Percentiles rank a stretch among this genome's conserved stretches.
Conservation (phyloP, 2,113 vertebrate genomes). For the Macquaria australasica region DNA sequence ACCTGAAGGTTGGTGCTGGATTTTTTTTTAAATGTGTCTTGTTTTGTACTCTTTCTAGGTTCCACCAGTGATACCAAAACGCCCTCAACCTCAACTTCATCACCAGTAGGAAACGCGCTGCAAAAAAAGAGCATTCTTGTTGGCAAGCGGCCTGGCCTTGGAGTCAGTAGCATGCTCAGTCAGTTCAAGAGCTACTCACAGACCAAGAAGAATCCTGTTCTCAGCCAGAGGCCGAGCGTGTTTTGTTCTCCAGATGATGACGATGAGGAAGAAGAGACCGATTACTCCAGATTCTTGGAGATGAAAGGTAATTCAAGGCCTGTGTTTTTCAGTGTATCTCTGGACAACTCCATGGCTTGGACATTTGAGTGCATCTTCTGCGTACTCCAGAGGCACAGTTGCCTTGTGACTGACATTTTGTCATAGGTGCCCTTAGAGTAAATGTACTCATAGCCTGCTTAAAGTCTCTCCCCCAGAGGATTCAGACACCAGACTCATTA, state of each 20-base stretch:
- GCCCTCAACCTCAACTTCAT: slow-evolving; percentile 65
- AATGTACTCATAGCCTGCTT: slow-evolving; percentile 98
- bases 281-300: slow-evolving; percentile 86
- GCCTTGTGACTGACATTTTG: slow-evolving; percentile 70
- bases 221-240: slow-evolving; percentile 89
- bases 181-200: slow-evolving; percentile 91
- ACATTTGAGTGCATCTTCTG: slow-evolving; percentile 58
- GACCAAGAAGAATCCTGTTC: slow-evolving; percentile 87
- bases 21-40: neutral
- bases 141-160: slow-evolving; percentile 88
- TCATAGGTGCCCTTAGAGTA: slow-evolving; percentile 86
- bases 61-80: slow-evolving; percentile 67
- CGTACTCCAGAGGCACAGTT: slow-evolving; percentile 54
- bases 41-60: slow-evolving; percentile 61
- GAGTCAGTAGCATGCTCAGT: slow-evolving; percentile 88
- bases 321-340: slow-evolving; percentile 52
- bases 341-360: slow-evolving; percentile 52
- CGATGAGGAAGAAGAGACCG: slow-evolving; percentile 91
- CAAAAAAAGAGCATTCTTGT: slow-evolving; percentile 87
- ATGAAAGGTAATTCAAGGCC: slow-evolving; percentile 84
- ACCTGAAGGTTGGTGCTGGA: neutral
- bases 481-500: slow-evolving; percentile 90
- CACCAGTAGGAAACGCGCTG: slow-evolving; percentile 48
- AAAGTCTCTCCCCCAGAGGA: slow-evolving; percentile 99
- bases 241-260: slow-evolving; percentile 92